Conservation (phyloP, 53 echinoderm and acorn worm species). For the Henricia sp. region DNA sequence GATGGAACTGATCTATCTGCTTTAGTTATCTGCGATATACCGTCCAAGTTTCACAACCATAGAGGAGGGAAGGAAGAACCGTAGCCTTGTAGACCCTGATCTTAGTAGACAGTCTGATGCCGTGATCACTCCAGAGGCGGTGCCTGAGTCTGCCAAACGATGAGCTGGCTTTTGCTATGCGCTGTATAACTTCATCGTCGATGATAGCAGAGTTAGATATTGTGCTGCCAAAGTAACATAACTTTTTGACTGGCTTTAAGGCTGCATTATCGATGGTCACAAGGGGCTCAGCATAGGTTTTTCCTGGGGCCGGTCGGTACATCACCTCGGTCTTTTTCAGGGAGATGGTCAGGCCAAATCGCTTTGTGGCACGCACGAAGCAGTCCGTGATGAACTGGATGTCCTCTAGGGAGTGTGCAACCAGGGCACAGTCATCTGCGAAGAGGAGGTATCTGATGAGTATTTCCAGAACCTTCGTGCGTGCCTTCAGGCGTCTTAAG, state of each 20-base stretch:
- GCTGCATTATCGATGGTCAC: neutral
- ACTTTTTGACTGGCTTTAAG: neutral
- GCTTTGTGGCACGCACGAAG: neutral
- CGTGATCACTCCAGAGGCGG: neutral
- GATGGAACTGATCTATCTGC: too few species aligned
- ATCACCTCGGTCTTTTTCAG: neutral
- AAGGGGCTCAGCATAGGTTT: neutral
- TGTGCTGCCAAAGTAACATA: neutral
- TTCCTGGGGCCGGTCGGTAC: neutral
- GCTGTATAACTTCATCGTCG: neutral
- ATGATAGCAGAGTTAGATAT: neutral
- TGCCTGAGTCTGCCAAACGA: constrained; percentile 15
- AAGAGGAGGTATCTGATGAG: neutral
- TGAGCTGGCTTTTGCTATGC: constrained; percentile 4
- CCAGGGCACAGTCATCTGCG: neutral
- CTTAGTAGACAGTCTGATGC: neutral
- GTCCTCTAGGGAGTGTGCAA: neutral
- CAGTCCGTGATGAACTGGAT: neutral
- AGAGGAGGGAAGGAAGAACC: constrained; percentile 3
- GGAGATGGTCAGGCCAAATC: neutral
- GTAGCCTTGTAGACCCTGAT: constrained; percentile 3
- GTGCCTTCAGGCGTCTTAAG: neutral
- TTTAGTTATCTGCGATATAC: constrained; percentile 3
- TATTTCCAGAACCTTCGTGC: neutral
- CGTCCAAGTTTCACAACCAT: constrained; percentile 15